Percentiles rank a stretch among this genome's conserved stretches.
Conservation (phyloP, 2,888 invertebrate species). For the Brachylomia viminalis region DNA sequence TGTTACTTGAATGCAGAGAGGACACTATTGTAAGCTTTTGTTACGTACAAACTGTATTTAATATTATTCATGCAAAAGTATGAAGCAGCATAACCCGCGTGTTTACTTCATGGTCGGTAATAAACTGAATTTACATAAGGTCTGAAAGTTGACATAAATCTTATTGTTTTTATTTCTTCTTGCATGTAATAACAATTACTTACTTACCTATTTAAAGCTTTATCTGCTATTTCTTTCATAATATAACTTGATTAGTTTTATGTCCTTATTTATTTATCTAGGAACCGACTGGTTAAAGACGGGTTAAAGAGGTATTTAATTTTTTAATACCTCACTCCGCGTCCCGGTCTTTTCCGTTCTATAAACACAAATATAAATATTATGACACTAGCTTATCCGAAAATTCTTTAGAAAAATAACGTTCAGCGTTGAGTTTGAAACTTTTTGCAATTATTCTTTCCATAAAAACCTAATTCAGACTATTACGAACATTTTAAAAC, state of each 20-base stretch:
- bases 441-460: no score
- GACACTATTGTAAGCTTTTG: neutral
- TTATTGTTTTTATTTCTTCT: slow-evolving; percentile 59
- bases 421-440: no score
- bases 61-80: slow-evolving; percentile 43
- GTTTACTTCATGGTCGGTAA: slow-evolving; percentile 59
- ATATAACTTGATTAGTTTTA: neutral
- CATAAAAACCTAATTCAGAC: no score
- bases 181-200: slow-evolving; percentile 51
- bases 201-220: slow-evolving; percentile 9
- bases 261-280: no score
- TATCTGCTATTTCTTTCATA: slow-evolving; percentile 20
- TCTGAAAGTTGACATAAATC: slow-evolving; percentile 60
- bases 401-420: no score
- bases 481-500: no score
- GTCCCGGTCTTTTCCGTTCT: neutral
- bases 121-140: slow-evolving; percentile 64
- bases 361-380: neutral
- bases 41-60: slow-evolving; percentile 18
- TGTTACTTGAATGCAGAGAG: neutral
- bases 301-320: neutral
- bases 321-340: neutral
- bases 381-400: no score
- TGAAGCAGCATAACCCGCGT: slow-evolving; percentile 50
- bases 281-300: neutral